Conservation (phyloP, 2,113 vertebrate genomes). For the Chaetorhynchus papuensis region DNA sequence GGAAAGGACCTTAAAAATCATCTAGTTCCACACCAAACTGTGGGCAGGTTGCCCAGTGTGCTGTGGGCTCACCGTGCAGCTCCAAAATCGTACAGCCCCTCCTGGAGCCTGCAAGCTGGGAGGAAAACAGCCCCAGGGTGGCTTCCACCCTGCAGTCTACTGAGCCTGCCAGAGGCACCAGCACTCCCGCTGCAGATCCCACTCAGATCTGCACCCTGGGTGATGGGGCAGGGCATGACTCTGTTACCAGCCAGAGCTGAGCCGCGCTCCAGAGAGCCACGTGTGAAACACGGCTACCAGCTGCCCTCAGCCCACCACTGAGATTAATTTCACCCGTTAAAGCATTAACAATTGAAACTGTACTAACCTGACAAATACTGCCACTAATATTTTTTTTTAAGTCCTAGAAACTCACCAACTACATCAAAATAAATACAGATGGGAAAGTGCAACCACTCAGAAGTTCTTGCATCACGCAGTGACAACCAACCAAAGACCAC, state of each 20-base stretch:
- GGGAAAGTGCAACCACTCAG: background rate
- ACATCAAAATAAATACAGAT: background rate
- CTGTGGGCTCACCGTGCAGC: fast-evolving
- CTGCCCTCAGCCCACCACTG: background rate
- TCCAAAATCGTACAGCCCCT: background rate
- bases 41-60: background rate
- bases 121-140: background rate
- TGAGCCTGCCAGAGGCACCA: background rate
- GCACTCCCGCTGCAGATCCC: fast-evolving
- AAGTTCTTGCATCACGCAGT: background rate
- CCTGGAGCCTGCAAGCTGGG: background rate
- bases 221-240: background rate
- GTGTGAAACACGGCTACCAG: fast-evolving
- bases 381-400: background rate
- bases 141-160: background rate
- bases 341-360: background rate
- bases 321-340: background rate
- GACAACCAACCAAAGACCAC: background rate
- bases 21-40: too few relatives aligned
- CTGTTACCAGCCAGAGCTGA: fast-evolving
- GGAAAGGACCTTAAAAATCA: background rate
- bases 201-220: background rate
- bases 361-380: background rate
- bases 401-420: background rate
- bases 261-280: fast-evolving